Evolutionary conservation across 2,888 invertebrate genomes (phyloP), one percentile per base, ranked within the genome.

Genomic region (Amblyjoppa proteus): DNA sequence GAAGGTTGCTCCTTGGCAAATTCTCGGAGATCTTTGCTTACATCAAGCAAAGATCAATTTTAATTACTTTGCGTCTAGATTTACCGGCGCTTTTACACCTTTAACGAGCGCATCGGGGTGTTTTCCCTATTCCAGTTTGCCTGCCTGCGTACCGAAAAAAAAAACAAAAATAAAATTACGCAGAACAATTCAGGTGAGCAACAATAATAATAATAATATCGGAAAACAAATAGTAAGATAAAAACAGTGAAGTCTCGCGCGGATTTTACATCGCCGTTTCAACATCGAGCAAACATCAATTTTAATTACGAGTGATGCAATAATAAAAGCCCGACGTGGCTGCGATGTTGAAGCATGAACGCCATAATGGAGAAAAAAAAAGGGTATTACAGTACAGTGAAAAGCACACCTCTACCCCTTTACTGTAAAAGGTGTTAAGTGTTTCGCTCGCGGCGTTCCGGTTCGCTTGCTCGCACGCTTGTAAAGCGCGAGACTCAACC

Each of bases 381-480:
- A 68, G 25, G 41, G 34, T 53, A 53, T 71, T 53, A 7, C 49
- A 53, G 38, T 49, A n/a, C 53, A 53, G 79, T 56, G 56, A 70
- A 80, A 80, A 76, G 61, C 71, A 61, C 78, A 70, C 78, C 69
- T 79, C 28, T 34, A n/a, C 70, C 34, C 78, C 70, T 70, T 79
- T 61, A 79, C 70, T 58, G 61, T 79, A 70, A 71, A 79, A 79
- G 78, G 70, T 79, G 78, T 71, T 79, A 78, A 78, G 76, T 83
- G 85, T 69, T 64, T 79, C 70, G 82, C 85, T 83, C 28, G 76
- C 71, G 83, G 85, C 85, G 79, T 53, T 83, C 58, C 64, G 70
- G 78, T 25, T 58, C 78, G 81, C 81, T 56, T 70, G 61, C 64
- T 83, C 66, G 80, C 74, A 75, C 78, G 83, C 51, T 82, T 79